Conservation (phyloP, 2,888 invertebrate species). For the Drosophila borealis region DNA sequence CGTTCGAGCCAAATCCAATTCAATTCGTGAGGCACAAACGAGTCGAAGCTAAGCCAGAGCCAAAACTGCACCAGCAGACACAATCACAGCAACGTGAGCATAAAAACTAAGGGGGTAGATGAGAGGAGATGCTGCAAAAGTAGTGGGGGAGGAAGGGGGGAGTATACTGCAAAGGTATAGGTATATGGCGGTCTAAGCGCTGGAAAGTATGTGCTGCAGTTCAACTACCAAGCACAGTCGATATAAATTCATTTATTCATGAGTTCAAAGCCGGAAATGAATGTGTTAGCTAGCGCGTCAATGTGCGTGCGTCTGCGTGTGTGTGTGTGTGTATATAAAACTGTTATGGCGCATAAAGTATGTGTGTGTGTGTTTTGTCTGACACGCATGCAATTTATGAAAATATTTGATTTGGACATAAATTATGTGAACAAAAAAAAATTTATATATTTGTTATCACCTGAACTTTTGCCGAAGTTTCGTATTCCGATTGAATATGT, state of each 20-base stretch:
- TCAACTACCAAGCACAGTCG: constrained; percentile 68
- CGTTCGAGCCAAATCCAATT: constrained; percentile 29
- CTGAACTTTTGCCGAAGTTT: constrained; percentile 40
- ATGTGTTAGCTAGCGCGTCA: constrained; percentile 46
- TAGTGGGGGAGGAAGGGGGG: neutral
- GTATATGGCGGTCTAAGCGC: constrained; percentile 45
- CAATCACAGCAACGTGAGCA: constrained; percentile 7
- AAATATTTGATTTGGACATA: constrained; percentile 52
- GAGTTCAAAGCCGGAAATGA: constrained; percentile 75
- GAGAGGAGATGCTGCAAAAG: no score
- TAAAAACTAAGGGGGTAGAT: neutral
- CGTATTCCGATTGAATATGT: constrained; percentile 35
- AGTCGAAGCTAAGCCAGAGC: constrained; percentile 32
- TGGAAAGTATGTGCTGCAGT: constrained; percentile 63
- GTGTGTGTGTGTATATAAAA: constrained; percentile 24
- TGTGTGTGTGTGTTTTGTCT: constrained; percentile 45
- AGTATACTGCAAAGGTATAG: no score
- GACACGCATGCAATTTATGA: constrained; percentile 46
- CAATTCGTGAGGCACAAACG: constrained; percentile 39
- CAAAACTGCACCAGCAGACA: constrained; percentile 21
- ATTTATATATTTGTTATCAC: constrained; percentile 25
- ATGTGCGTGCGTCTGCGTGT: neutral
- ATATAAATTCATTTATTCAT: constrained; percentile 81
- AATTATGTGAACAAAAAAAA: constrained; percentile 37
- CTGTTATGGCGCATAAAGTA: constrained; percentile 52